Evolutionary conservation across 2,888 invertebrate species (phyloP).

Genomic region (Falcaria lacertinaria): DNA sequence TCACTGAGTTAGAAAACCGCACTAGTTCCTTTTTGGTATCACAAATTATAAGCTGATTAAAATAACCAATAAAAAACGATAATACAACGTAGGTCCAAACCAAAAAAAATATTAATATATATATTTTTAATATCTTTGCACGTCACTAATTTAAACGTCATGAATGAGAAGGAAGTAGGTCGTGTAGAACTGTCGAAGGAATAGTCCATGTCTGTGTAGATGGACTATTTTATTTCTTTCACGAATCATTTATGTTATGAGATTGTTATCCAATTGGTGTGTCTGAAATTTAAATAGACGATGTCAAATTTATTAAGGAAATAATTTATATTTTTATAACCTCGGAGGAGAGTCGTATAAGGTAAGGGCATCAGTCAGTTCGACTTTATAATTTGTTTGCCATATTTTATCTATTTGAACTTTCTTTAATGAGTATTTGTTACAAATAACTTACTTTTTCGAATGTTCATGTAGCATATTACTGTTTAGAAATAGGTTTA

Average conservation of each 20-base stretch:
- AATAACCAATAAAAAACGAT: too few species aligned
- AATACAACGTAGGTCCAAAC: too few species aligned
- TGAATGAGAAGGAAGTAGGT: too few species aligned
- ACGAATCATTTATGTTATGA: constrained; percentile 27
- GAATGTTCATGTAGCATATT: constrained; percentile 22
- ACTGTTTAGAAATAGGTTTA: constrained; percentile 13
- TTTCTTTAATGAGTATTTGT: constrained; percentile 44
- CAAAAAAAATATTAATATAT: constrained; percentile 4
- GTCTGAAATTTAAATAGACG: constrained; percentile 30
- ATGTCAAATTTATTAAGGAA: constrained; percentile 41
- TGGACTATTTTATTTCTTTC: constrained; percentile 40
- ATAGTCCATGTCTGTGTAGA: constrained; percentile 47
- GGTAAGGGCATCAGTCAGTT: constrained; percentile 51
- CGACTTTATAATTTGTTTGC: constrained; percentile 54
- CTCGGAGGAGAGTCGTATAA: constrained; percentile 47
- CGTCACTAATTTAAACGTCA: constrained; percentile 46
- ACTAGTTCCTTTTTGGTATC: too few species aligned
- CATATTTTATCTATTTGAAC: constrained; percentile 70
- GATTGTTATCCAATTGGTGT: constrained; percentile 28
- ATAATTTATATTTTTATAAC: constrained; percentile 34
- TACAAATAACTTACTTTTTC: constrained; percentile 26
- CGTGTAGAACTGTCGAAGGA: constrained; percentile 70
- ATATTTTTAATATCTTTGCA: constrained; percentile 10
- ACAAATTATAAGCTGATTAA: too few species aligned
- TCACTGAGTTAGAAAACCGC: too few species aligned